Evolutionary conservation across 2,113 vertebrate species (phyloP), one percentile per base, ranked within the genome.

Genomic region (Tychaedon coryphoeus): DNA sequence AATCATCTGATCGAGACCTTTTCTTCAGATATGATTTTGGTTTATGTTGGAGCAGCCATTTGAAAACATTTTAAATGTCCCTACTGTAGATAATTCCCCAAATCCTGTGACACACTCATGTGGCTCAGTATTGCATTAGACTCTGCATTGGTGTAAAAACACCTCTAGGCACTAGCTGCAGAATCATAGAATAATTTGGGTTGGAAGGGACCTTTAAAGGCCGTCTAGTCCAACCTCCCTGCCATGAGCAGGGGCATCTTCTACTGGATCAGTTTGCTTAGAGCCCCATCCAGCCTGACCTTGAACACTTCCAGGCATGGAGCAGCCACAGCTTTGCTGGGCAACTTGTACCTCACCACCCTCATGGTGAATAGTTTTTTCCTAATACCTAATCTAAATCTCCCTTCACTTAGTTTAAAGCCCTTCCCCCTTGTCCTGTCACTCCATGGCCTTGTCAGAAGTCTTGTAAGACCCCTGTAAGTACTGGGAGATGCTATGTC

Each of bases 91-190:
- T 69, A 56, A 81, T 36, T 67, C 26, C 19, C 8, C 33, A 54
- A 28, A 47, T 60, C 31, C 12, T 11, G 3, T 14, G 38, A 22
- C 54, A 17, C 3, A 0, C 7, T 57, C 25, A 5, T 5, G 8
- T 38, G 31, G 33, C 40, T 51, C 75, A 45, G 34, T 29, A 12
- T 69, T 65, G 34, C 8, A 0, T 60, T 60, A 33, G 24, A 24
- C 33, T 79, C 10, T 25, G 22, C 50, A 5, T 12, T 18, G 75
- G 25, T 88, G 31, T 25, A 36, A 17, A 75, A 38, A 65, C 45
- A 50, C 19, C 36, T 57, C 62, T 6, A 14, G 47, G 48, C n/a
- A 8, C 38, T 40, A 12, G 20, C 8, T 14, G 11, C 24, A 47
- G 20, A 75, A 31, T 45, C 47, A 47, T 2, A 23, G 54, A 69